phyloP scores from a whole-genome alignment of 2,113 vertebrate species.

The human (Homo sapiens) region DNA sequence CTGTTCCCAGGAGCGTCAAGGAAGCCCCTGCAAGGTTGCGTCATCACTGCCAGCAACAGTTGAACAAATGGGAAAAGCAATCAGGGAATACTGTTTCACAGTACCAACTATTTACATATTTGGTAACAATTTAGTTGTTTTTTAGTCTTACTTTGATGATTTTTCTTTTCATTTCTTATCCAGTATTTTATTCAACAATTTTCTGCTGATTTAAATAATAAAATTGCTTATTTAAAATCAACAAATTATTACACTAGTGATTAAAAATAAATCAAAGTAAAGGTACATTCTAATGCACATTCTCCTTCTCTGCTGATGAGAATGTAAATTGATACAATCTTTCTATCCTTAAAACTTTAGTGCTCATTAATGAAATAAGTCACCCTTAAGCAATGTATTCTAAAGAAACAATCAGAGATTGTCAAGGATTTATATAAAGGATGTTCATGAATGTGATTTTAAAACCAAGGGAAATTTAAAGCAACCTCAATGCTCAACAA shows the following conservation, averaged over 20 bases:
- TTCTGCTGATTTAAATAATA: background rate
- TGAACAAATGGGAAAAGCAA: background rate
- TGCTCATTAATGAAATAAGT: background rate
- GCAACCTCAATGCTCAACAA: background rate
- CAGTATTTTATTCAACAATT: background rate
- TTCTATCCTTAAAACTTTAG: background rate
- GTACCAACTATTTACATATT: background rate
- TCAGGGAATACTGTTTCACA: background rate
- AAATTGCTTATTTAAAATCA: background rate
- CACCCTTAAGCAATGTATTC: background rate
- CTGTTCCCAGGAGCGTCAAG: background rate
- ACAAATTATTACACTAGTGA: background rate
- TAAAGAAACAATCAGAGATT: background rate
- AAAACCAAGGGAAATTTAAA: slow-evolving; percentile 9
- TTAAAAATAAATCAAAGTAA: background rate
- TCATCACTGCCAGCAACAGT: background rate
- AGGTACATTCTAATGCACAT: background rate
- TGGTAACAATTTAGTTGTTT: background rate
- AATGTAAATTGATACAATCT: background rate
- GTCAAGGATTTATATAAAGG: background rate
- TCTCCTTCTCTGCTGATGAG: background rate
- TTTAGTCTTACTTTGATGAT: background rate
- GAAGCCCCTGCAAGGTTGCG: background rate
- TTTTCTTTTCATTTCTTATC: background rate
- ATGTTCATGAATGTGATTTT: background rate